These are phyloP conservation scores for Diplosoma virens DNA, from an alignment of 23 tunicate genomes.

Conservation along the genomic window DNA sequence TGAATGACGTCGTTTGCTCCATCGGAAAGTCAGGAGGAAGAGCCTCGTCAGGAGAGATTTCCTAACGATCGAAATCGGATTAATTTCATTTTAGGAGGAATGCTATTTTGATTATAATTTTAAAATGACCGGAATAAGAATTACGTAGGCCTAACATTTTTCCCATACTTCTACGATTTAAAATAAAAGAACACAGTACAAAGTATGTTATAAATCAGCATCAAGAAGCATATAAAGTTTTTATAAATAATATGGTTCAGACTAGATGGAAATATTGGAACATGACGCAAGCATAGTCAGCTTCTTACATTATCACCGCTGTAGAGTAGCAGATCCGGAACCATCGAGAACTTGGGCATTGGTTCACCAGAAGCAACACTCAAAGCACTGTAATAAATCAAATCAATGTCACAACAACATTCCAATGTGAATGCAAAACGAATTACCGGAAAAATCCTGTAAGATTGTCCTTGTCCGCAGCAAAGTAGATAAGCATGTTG, in stretches of 20 bases:
- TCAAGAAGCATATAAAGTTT: no score
- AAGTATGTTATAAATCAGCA: no score
- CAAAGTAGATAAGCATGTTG: constrained; percentile 91
- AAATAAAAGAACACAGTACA: no score
- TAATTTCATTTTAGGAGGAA: no score
- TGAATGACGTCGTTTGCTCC: constrained; percentile 11
- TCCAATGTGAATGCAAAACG: neutral
- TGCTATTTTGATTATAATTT: no score
- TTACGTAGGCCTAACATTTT: no score
- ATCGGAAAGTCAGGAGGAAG: neutral
- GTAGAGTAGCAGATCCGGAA: constrained; percentile 14
- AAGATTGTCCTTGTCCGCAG: constrained; percentile 67
- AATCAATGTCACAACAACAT: neutral
- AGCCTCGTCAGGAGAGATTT: constrained; percentile 27
- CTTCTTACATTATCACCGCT: constrained; percentile 27
- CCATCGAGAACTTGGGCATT: constrained; percentile 51
- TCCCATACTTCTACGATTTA: no score
- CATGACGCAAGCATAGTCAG: no score
- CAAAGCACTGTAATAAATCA: constrained; percentile 34
- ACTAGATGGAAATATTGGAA: no score
- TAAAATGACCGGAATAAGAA: no score
- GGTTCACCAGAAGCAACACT: constrained; percentile 56
- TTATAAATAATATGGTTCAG: no score
- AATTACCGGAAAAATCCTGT: constrained; percentile 56
- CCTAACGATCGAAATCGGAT: no score